Evolutionary conservation across 2,797 vertebrate genomes (phyloP).

Genomic region (Malacoraja senta): DNA sequence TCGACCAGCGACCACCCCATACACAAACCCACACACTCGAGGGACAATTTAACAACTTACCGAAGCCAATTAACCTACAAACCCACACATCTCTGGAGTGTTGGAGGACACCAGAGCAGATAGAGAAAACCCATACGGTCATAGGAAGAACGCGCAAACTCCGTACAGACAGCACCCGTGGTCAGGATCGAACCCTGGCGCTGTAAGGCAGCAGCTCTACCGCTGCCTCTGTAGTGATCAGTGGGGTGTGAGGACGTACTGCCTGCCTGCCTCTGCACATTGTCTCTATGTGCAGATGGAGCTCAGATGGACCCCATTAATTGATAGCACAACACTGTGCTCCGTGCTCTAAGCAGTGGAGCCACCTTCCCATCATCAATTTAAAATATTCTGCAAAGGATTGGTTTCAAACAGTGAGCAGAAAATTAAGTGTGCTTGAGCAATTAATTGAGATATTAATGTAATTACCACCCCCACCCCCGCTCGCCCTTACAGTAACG

Average conservation of each 20-base stretch:
- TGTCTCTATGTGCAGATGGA: not conserved
- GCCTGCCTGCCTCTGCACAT: not conserved
- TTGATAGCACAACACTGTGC: not conserved
- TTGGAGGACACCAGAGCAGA: no score
- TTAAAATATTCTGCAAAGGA: not conserved
- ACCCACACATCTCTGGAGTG: no score
- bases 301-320: not conserved
- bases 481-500: not conserved
- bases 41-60: no score
- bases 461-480: not conserved
- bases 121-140: no score
- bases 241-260: not conserved
- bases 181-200: no score
- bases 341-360: not conserved
- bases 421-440: constrained; percentile 2
- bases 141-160: no score
- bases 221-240: not conserved
- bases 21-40: no score
- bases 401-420: not conserved
- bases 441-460: constrained; percentile 13
- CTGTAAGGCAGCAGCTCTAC: no score
- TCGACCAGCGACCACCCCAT: no score
- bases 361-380: not conserved
- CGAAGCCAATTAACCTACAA: no score
- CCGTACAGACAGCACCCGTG: no score